These are phyloP conservation scores for Drosophila pseudoananassae DNA, from an alignment of 1,140 invertebrate genomes.

Conservation along the genomic window DNA sequence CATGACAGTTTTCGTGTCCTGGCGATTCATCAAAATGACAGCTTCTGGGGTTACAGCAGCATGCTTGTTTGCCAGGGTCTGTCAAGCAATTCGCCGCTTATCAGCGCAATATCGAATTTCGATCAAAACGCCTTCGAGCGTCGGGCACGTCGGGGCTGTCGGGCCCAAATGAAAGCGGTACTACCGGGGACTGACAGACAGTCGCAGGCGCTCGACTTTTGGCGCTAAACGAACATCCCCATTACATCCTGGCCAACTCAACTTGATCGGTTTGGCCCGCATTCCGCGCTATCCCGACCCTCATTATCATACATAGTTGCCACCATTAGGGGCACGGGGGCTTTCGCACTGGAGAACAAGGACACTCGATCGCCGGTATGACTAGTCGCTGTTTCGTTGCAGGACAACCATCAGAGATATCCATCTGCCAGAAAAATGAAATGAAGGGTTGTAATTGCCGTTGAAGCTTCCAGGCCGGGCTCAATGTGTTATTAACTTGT, in stretches of 20 bases:
- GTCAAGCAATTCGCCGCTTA: slow-evolving; percentile 62
- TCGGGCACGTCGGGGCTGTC: slow-evolving; percentile 38
- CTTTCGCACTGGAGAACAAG: slow-evolving; percentile 54
- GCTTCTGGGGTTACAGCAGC: slow-evolving; percentile 57
- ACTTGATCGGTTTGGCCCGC: slow-evolving; percentile 30
- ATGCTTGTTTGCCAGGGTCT: slow-evolving; percentile 31
- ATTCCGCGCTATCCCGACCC: slow-evolving; percentile 63
- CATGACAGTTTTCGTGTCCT: slow-evolving; percentile 77
- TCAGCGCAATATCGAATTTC: slow-evolving; percentile 83
- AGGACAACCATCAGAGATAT: slow-evolving; percentile 20
- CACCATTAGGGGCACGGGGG: slow-evolving; percentile 64
- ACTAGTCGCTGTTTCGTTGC: slow-evolving; percentile 27
- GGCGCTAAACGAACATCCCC: slow-evolving; percentile 62
- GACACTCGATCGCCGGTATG: slow-evolving; percentile 51
- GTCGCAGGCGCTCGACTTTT: slow-evolving; percentile 60
- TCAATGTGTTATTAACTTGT: slow-evolving; percentile 73
- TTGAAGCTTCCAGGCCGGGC: slow-evolving; percentile 44
- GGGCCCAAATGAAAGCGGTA: background rate
- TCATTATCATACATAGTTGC: slow-evolving; percentile 78
- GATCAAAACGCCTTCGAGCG: slow-evolving; percentile 75
- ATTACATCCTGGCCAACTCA: background rate
- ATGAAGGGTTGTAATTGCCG: slow-evolving; percentile 63
- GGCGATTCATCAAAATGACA: slow-evolving; percentile 79
- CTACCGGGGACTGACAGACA: background rate
- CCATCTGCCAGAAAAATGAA: slow-evolving; percentile 65